Base-by-base conservation (phyloP, 2,113 vertebrate species). In the Psilopogon haemacephalus region DNA sequence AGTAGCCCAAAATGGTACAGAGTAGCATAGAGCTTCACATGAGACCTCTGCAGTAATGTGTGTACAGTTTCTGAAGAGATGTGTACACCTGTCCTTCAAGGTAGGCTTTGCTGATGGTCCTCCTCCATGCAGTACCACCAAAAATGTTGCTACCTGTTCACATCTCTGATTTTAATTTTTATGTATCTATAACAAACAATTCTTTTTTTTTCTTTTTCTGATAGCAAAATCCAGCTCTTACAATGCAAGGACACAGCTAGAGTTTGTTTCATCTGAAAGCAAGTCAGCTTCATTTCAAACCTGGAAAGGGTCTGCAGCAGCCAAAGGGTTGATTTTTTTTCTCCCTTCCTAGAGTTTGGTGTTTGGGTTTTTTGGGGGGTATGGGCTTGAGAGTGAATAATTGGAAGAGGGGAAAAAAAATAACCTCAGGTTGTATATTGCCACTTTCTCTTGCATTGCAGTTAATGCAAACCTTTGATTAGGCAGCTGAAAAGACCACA, bases 401-500 rank as follows among this genome's bases (percentile, higher is more conserved):
- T 87, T 86, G 79, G 58, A 95, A 89, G 26, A 77, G 38, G 27
- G 48, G 42, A 90, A 93, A 90, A 90, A 88, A 93, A 94, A 90
- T 92, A 65, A 93, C 32, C 55, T 85, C 93, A 79, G 93, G 89
- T 95, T 97, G 88, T 95, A 75, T 93, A 91, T 88, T 88, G 89
- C 87, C 93, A 74, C 95, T 95, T 95, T 81, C 74, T 93, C 89
- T 84, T 94, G 86, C 67, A 59, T 87, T 83, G 84, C 92, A 91
- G 80, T 96, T 97, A 91, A 95, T 90, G 79, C 94, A 97, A 97
- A 96, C 95, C 97, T 97, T 97, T 97, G 97, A 97, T 97, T 95
- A 97, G 96, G 93, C 95, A 94, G 93, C 97, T 94, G 82, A 97
- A 97, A 88, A 96, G 97, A 97, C 97, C 97, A 97, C 96, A 95